Percentiles rank a stretch among this genome's conserved stretches.
Evolutionary conservation across 2,888 invertebrate species (phyloP).

Genomic region (Pantelozetes paolii): DNA sequence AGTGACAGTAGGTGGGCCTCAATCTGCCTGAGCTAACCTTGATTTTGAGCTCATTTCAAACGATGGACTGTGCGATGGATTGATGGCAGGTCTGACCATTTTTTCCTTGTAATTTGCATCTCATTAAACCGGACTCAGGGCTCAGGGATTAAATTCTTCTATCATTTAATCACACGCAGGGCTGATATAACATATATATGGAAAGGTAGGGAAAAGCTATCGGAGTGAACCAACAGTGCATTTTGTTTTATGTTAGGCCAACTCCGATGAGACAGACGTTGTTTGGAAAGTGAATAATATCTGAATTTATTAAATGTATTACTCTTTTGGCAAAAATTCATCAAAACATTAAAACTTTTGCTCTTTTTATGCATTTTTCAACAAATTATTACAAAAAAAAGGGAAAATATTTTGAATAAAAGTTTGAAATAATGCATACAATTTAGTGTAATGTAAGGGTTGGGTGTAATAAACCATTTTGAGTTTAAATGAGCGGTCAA

Average conservation of each 20-base stretch:
- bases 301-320: conserved; percentile 10
- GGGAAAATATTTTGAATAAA: neutral
- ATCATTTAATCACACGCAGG: conserved; percentile 26
- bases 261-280: neutral
- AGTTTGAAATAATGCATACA: no score
- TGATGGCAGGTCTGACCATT: conserved; percentile 17
- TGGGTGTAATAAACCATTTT: neutral
- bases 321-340: conserved; percentile 26
- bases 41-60: neutral
- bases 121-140: conserved; percentile 34
- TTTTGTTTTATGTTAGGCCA: conserved; percentile 3
- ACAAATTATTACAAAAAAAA: neutral
- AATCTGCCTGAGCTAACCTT: conserved; percentile 22
- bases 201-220: neutral
- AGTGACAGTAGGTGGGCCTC: conserved; percentile 36
- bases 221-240: neutral
- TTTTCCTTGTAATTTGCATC: conserved; percentile 34
- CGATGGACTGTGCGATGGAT: conserved; percentile 31
- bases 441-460: neutral
- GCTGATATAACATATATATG: neutral
- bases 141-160: conserved; percentile 32
- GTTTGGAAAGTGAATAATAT: neutral
- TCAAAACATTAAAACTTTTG: neutral
- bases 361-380: neutral
- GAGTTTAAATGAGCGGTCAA: neutral